Base-by-base conservation (phyloP, 2,113 vertebrate genomes). In the Axis porcinus region DNA sequence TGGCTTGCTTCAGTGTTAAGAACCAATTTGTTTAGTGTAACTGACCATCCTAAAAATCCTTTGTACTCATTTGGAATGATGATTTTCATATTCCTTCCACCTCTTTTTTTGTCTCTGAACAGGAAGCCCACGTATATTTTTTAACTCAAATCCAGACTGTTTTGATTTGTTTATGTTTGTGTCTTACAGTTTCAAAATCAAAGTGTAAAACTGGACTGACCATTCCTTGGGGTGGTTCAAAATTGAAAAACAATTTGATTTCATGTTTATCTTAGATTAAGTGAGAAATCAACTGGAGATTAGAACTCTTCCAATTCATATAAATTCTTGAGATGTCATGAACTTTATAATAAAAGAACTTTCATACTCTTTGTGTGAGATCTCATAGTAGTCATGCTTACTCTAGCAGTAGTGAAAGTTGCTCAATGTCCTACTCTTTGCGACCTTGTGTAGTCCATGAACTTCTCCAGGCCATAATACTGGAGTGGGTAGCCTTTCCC, bases 201-300 rank as follows among this genome's bases (percentile, higher is more conserved):
- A n/a, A 10, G 30, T 96, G 1, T 85, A 96, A 89, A 91, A 81
- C 67, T 91, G 54, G 76, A 60, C 9, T 58, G n/a, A 33, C 57
- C 55, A 86, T 93, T 97, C 36, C 55, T 95, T 97, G 19, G 23
- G 93, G 28, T 91, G 58, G 30, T 94, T 94, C 82, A 96, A 92
- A 96, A 85, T 90, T 84, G 40, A 54, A 94, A 92, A 94, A 58
- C 50, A 52, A 54, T 82, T 96, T 93, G 60, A 84, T 94, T 95
- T 96, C 8, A 86, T 93, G 91, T 86, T 92, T 6, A 78, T 81
- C 87, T 94, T 78, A 86, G 83, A 86, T 92, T 96, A 93, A 84
- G 33, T 84, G 43, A 96, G 36, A 89, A 98, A 76, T 64, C 43
- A 88, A 64, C 25, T 55, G 2, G 57, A 67, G 23, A 67, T 60